Evolutionary conservation across 2,888 invertebrate genomes (phyloP), one percentile per base, ranked within the genome.

Genomic region (Diarsia brunnea): DNA sequence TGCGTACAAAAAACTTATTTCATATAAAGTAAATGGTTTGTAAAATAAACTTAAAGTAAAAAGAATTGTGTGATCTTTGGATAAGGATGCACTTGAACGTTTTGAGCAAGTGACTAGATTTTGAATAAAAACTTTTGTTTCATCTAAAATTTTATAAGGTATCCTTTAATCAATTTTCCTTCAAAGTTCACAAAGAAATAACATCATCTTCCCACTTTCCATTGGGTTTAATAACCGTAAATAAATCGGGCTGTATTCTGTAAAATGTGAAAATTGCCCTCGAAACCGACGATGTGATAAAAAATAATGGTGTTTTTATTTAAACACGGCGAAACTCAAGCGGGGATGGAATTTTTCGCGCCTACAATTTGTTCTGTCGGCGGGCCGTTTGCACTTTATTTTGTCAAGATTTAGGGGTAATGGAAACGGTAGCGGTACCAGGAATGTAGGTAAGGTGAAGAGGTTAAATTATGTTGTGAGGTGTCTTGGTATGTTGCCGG

Each of bases 251-350:
- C 66, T 72, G 63, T 73, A 73, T 76, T 68, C 70, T 78, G 66
- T 73, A 85, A 75, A 85, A 82, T 81, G 80, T 61, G 78, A 78
- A 87, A 79, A 87, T 87, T 86, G 73, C 88, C 81, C 69, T 70
- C 75, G 47, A 79, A 87, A 82, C 71, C 45, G 77, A 68, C 75
- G 65, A 72, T 76, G 74, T 75, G 78, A 86, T 88, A 88, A 88
- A 88, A 90, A 88, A 86, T 88, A 90, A 89, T 86, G 78, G 84
- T 79, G 47, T 87, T 88, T 89, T 89, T 91, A 91, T 91, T 90
- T 85, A 87, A 90, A 87, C 79, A 72, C 81, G 79, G 70, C 43
- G 77, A 70, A 58, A 53, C 80, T 84, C 81, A 78, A 88, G 89
- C 85, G 82, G 82, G 75, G 78, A 78, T 84, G 84, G 86, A 90